phyloP scores from a whole-genome alignment of 2,797 vertebrate species.

The Epinephelus awoara region DNA sequence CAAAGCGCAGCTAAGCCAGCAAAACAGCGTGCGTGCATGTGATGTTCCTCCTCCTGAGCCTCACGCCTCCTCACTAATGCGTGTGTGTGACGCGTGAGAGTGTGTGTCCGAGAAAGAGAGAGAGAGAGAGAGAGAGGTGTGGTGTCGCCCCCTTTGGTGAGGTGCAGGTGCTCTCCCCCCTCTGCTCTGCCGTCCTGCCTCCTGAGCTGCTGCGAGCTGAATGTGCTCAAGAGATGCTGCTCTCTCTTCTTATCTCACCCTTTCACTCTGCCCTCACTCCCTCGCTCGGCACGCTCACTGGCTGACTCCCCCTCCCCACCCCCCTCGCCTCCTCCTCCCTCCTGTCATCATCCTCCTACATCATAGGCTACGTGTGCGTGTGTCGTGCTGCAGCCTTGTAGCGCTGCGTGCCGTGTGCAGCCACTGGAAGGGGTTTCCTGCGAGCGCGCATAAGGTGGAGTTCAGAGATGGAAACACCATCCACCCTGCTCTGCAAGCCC shows the following conservation, averaged over 20 bases:
- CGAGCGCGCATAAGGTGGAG: constrained; percentile 63
- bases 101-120: constrained; percentile 46
- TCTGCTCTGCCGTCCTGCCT: constrained; percentile 68
- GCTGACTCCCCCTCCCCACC: constrained; percentile 44
- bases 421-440: constrained; percentile 81
- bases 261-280: constrained; percentile 69
- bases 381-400: constrained; percentile 77
- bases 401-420: constrained; percentile 80
- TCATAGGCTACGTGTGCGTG: constrained; percentile 75
- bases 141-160: constrained; percentile 69
- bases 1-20: constrained; percentile 69
- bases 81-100: constrained; percentile 54
- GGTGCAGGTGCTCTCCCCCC: constrained; percentile 65
- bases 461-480: constrained; percentile 65
- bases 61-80: constrained; percentile 72
- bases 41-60: constrained; percentile 71
- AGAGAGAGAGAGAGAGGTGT: constrained; percentile 57
- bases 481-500: constrained; percentile 45
- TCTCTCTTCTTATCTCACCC: constrained; percentile 68
- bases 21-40: constrained; percentile 54
- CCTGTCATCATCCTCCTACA: constrained; percentile 82
- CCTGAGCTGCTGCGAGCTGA: constrained; percentile 75
- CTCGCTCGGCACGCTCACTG: constrained; percentile 55
- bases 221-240: constrained; percentile 82
- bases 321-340: constrained; percentile 29